Evolutionary conservation across 2,888 invertebrate species (phyloP).

Genomic region (Galerucella pusilla): DNA sequence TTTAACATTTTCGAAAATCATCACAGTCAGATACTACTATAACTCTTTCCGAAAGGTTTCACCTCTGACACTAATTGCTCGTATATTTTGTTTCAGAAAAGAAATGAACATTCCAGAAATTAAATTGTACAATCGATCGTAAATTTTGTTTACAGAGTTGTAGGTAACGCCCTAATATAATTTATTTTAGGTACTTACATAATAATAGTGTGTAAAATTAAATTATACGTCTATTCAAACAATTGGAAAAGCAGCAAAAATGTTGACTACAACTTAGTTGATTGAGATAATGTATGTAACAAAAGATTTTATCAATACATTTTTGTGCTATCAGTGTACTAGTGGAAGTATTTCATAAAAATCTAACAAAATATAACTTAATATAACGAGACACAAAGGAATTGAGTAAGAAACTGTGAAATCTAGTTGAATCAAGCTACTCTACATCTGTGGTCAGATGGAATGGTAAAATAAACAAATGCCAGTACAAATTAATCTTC

Average conservation of each 20-base stretch:
- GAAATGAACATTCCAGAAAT: conserved; percentile 17
- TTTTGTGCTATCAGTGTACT: no score
- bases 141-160: conserved; percentile 19
- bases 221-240: conserved; percentile 14
- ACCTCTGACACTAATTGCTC: conserved; percentile 27
- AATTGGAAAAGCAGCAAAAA: not conserved
- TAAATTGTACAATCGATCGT: conserved; percentile 24
- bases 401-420: no score
- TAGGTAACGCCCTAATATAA: conserved; percentile 21
- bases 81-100: conserved; percentile 24
- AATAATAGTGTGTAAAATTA: conserved; percentile 1
- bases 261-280: not conserved
- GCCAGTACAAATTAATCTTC: no score
- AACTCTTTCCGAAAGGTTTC: conserved; percentile 30
- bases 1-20: conserved; percentile 23
- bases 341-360: no score
- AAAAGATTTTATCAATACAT: no score
- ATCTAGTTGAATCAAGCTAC: no score
- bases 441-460: no score
- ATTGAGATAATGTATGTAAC: no score
- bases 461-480: no score
- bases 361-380: no score
- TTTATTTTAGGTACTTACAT: conserved; percentile 6
- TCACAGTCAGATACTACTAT: conserved; percentile 12
- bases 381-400: no score